These are phyloP conservation scores for Caenorhabditis sp. DNA, from an alignment of 2,888 invertebrate species.

Conservation along the genomic window DNA sequence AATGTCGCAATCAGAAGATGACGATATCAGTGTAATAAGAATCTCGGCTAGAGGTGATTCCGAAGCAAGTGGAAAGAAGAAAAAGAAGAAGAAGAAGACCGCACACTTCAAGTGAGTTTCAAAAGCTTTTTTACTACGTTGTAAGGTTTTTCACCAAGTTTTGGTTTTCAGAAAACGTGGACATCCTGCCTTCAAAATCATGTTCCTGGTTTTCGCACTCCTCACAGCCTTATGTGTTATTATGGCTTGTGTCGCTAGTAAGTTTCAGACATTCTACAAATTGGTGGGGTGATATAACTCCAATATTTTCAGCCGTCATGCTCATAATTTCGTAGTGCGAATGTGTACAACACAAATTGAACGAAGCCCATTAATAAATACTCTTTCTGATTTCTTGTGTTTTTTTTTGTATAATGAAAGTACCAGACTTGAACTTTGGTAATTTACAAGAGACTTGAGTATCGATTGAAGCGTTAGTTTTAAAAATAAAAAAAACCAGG, in stretches of 20 bases:
- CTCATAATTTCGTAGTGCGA: too few relatives aligned
- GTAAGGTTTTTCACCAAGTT: background rate
- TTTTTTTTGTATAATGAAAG: too few relatives aligned
- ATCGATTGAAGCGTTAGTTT: too few relatives aligned
- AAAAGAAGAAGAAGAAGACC: background rate
- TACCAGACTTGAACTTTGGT: too few relatives aligned
- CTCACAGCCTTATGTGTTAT: conserved; percentile 25
- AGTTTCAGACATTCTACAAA: too few relatives aligned
- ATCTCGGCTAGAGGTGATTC: background rate
- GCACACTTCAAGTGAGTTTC: background rate
- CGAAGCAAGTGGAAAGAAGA: background rate
- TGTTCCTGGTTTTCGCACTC: conserved; percentile 35
- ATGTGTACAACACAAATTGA: too few relatives aligned
- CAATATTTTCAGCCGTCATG: too few relatives aligned
- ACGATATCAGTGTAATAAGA: background rate
- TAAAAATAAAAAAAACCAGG: too few relatives aligned
- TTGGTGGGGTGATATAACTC: too few relatives aligned
- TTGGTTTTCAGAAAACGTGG: conserved; percentile 35
- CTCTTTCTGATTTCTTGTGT: too few relatives aligned
- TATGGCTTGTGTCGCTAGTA: conserved; percentile 9
- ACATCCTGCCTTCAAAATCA: conserved; percentile 32
- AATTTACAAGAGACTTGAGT: too few relatives aligned
- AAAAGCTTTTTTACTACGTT: background rate
- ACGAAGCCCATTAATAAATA: too few relatives aligned
- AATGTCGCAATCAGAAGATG: background rate